Evolutionary conservation across 2,797 vertebrate species (phyloP).

Genomic region (Antennarius maculatus): DNA sequence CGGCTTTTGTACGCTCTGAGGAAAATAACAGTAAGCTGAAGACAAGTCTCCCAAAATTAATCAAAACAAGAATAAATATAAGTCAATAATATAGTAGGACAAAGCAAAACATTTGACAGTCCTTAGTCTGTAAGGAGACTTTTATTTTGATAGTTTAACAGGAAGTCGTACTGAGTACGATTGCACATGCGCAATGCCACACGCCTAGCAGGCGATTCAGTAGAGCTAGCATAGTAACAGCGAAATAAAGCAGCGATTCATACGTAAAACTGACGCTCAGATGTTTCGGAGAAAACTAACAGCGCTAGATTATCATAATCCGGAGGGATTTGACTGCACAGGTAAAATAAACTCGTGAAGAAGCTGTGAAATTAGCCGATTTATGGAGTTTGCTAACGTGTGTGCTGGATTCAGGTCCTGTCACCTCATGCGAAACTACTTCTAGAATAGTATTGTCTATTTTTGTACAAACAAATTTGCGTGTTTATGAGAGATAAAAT

Average conservation of each 20-base stretch:
- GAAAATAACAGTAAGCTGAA: not conserved
- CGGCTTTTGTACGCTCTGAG: not conserved
- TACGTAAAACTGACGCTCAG: not conserved
- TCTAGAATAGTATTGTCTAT: fast-evolving
- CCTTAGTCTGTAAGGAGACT: slow-evolving; percentile 27
- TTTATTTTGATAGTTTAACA: slow-evolving; percentile 39
- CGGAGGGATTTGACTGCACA: slow-evolving; percentile 88
- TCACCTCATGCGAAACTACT: not conserved
- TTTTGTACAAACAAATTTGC: fast-evolving
- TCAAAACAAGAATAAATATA: slow-evolving; percentile 11
- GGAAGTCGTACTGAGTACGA: not conserved
- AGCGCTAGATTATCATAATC: slow-evolving; percentile 95
- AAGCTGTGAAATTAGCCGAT: fast-evolving
- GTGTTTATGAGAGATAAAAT: fast-evolving
- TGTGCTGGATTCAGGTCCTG: not conserved
- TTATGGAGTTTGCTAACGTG: slow-evolving; percentile 31
- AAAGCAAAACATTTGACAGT: slow-evolving; percentile 9
- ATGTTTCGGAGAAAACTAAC: slow-evolving; percentile 96
- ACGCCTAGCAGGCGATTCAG: not conserved
- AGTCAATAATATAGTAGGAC: not conserved
- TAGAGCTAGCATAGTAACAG: not conserved
- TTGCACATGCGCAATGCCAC: slow-evolving; percentile 48
- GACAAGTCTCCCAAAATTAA: slow-evolving; percentile 70
- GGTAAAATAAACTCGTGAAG: slow-evolving; percentile 72
- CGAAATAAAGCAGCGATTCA: not conserved